Evolutionary conservation across 2,797 vertebrate species (phyloP).

Genomic region (Orestias chungarensis): DNA sequence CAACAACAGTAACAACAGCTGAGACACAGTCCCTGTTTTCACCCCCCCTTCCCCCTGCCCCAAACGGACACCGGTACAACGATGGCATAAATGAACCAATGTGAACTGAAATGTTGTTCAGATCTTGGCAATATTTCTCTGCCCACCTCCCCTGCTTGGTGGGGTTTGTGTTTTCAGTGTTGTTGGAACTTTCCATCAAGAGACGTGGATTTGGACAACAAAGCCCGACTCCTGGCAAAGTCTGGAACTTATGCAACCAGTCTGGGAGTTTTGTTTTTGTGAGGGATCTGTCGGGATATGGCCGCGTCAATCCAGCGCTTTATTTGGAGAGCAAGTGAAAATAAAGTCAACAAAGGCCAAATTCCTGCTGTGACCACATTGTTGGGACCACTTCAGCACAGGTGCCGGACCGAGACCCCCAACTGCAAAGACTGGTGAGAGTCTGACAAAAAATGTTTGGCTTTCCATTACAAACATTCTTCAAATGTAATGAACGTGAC

Average conservation of each 20-base stretch:
- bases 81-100: conserved; percentile 47
- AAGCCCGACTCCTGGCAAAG: conserved; percentile 19
- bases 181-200: conserved; percentile 52
- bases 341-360: conserved; percentile 19
- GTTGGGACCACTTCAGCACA: conserved; percentile 13
- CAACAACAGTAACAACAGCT: conserved; percentile 92
- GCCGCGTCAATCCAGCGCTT: conserved; percentile 39
- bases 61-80: conserved; percentile 35
- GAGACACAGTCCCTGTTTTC: conserved; percentile 71
- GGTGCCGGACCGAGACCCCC: conserved; percentile 16
- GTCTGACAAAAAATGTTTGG: conserved; percentile 8
- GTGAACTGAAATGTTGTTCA: conserved; percentile 45
- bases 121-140: conserved; percentile 42
- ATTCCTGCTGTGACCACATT: conserved; percentile 14
- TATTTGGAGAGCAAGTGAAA: conserved; percentile 22
- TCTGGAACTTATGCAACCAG: conserved; percentile 41
- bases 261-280: conserved; percentile 29
- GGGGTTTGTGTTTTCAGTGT: conserved; percentile 53
- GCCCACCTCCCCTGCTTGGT: conserved; percentile 39
- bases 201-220: conserved; percentile 38
- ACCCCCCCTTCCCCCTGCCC: conserved; percentile 4
- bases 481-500: conserved; percentile 40
- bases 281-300: conserved; percentile 32
- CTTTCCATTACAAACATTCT: conserved; percentile 41
- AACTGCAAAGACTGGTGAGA: background rate